Conservation (phyloP, 2,113 vertebrate genomes). For the Brachyhypopomus occidentalis region DNA sequence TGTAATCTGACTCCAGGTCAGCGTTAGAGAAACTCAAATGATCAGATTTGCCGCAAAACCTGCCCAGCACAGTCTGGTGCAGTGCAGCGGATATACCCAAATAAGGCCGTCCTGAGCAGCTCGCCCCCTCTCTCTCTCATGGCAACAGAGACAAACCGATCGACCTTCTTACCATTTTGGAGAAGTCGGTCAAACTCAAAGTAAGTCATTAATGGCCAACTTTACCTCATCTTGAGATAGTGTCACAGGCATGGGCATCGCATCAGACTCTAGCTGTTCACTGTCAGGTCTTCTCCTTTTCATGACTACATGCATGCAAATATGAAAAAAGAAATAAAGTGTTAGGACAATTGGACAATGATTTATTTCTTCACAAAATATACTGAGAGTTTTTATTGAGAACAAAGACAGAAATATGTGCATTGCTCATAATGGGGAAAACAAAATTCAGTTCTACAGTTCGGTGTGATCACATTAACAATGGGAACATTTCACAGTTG, state of each 20-base stretch:
- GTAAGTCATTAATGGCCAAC: not conserved
- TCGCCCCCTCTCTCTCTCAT: not conserved
- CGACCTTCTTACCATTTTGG: not conserved
- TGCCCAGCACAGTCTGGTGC: not conserved
- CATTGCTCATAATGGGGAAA: too few relatives aligned
- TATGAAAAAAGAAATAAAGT: not conserved
- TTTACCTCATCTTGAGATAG: constrained; percentile 34
- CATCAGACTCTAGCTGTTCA: not conserved
- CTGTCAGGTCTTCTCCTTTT: constrained; percentile 22
- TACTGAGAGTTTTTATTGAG: too few relatives aligned
- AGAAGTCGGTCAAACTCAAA: not conserved
- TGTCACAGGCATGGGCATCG: not conserved
- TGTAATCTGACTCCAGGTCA: not conserved
- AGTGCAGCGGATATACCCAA: not conserved
- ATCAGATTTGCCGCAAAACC: not conserved
- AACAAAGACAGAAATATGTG: too few relatives aligned
- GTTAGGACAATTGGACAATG: not conserved
- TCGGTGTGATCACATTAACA: too few relatives aligned
- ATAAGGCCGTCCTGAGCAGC: not conserved
- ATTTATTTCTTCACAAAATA: too few relatives aligned
- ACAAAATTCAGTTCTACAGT: too few relatives aligned
- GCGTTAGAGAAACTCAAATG: too few relatives aligned
- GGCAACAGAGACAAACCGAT: not conserved
- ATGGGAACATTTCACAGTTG: too few relatives aligned
- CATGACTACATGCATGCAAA: constrained; percentile 17